Base-by-base conservation (phyloP, 2,797 vertebrate species). In the Morelia viridis region DNA sequence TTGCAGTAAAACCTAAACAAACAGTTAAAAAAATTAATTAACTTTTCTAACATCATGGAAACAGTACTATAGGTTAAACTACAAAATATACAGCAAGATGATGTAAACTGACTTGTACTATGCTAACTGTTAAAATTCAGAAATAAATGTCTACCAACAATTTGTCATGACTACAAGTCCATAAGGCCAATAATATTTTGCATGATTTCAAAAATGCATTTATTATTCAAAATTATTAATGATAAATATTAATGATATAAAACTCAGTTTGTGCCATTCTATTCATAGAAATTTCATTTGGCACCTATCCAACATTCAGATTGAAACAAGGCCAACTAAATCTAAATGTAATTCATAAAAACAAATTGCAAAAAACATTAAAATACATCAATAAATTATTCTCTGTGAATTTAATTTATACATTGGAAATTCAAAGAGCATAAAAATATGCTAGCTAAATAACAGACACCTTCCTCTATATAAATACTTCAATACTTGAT, bases 1-100 rank as follows among this genome's bases (percentile, higher is more conserved):
- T 98, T 0, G 98, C 98, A 60, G 98, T 99, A 97, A 99, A 99
- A 96, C 99, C 99, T 99, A 98, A 94, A 97, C 94, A 98, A 98
- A 98, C 96, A 97, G 95, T 95, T 95, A 96, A 98, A 95, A 96
- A 96, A 88, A 95, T 95, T 93, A 96, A 96, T 97, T 96, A 98
- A 96, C 92, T 50, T 88, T 94, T 89, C 95, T 64, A 96, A 91
- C 71, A 94, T 7, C 28, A 94, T 57, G 93, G 92, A 93, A 46
- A 93, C 11, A 93, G 35, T 58, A 61, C 88, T 88, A 85, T 96
- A 90, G 62, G 71, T 61, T 1, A 12, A 96, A 95, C 94, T 0
- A 93, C 4, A 92, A 85, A 92, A 94, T n/a, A 35, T n/a, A 65
- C 61, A 93, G 35, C 53, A 90, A 91, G 90, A 71, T 28, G 88